Evolutionary conservation across 2,888 invertebrate species (phyloP), one percentile per base, ranked within the genome.

Genomic region (Ferdinandea cuprea): DNA sequence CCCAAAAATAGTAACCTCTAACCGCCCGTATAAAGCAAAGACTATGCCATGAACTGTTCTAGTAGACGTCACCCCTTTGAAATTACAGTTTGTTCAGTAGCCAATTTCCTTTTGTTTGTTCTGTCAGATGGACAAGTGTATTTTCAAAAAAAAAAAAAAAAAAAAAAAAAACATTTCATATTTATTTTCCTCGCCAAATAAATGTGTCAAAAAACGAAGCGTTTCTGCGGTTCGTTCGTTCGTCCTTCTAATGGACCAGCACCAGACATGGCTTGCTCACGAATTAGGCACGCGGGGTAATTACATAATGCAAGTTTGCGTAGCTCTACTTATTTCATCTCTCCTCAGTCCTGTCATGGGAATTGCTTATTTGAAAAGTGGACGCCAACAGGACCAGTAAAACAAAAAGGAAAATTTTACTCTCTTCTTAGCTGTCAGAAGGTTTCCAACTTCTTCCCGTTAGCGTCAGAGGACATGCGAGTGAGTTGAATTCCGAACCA

Each of bases 231-330:
- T 42, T 8, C 15, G n/a, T 50, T 13, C 7, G 56, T 59, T 32
- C 52, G 30, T 63, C 40, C 25, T n/a, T 46, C 40, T 66, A 66
- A 81, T 48, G 71, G 81, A 65, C 65, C 71, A 66, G 63, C n/a
- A n/a, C n/a, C n/a, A n/a, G n/a, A 28, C 7, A 28, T 1, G n/a
- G 35, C 72, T 81, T 77, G 81, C 65, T 42, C 66, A 61, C 66
- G 68, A 71, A 76, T 76, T 76, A 81, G 71, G 76, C 32, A 76
- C 76, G 66, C 81, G 42, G 71, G 61, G 77, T 77, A 77, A 83
- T 83, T 77, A 72, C 76, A 83, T 77, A 83, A 77, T 61, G 66
- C 52, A 52, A 56, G 65, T 59, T 59, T 71, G 56, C 63, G 35
- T 52, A 63, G 52, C 37, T 58, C 50, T 63, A 68, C 32, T 19